Evolutionary conservation across 1,140 invertebrate species (phyloP), one percentile per base, ranked within the genome.

Genomic region (Leptestheria dahalacensis): DNA sequence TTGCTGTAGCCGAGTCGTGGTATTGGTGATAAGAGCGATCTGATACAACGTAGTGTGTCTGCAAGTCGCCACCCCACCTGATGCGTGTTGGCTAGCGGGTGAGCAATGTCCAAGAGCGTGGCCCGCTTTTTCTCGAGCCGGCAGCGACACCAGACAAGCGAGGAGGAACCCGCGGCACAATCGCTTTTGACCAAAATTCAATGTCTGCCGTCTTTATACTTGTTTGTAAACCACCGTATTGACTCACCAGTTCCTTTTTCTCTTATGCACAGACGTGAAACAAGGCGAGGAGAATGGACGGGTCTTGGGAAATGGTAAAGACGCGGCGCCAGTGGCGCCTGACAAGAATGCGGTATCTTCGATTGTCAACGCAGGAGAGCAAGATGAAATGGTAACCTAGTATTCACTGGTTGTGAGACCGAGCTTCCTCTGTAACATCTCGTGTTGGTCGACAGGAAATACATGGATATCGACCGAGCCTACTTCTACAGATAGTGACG

Each of bases 381-480:
- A 55, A 15, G 53, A 55, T 29, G 26, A 55, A 55, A 55, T 55
- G 53, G 53, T 55, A 55, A n/a, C n/a, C n/a, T 52, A 10, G 50
- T 24, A 25, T 20, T 25, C 25, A 23, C 28, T 10, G 50, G 2
- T 18, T n/a, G 12, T 52, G 25, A 12, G n/a, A 20, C 15, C 50
- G 48, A 49, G 50, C 50, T 52, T n/a, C 50, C 28, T 26, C 15
- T 52, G 24, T 6, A 25, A 25, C 28, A 11, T 24, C 20, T 52
- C 15, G 28, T 15, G 4, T 52, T 26, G 20, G 12, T 50, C 18
- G n/a, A 9, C 65, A 83, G 82, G 72, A 77, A 71, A 76, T 86
- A 57, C 74, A 74, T 64, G 85, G 85, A 15, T 88, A 82, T 66
- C 71, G 77, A 51, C 70, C 69, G 41, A 78, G 75, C 64, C 57